phyloP scores from a whole-genome alignment of 1,140 invertebrate genomes.

The Metaphire vulgaris region DNA sequence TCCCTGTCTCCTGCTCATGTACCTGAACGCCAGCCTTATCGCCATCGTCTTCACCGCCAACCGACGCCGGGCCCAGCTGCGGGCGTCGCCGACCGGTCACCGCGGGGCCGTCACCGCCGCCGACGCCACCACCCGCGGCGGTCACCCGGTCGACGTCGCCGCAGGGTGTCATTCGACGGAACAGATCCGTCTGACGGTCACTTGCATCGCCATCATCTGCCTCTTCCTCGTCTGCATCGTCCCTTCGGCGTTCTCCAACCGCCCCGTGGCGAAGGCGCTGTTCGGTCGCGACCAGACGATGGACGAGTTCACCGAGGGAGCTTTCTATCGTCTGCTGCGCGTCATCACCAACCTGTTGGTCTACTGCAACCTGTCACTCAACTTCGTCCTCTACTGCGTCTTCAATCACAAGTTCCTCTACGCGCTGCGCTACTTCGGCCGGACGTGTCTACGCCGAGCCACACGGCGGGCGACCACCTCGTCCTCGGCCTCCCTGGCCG shows the following conservation, averaged over 20 bases:
- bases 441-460: background rate
- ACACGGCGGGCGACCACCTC: too few relatives aligned
- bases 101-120: background rate
- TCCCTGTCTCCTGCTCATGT: slow-evolving; percentile 36
- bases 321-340: slow-evolving; percentile 34
- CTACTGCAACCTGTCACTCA: slow-evolving; percentile 41
- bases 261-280: slow-evolving; percentile 37
- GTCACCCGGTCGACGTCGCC: slow-evolving; percentile 34
- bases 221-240: slow-evolving; percentile 44
- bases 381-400: slow-evolving; percentile 44
- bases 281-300: slow-evolving; percentile 34
- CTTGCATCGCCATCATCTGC: slow-evolving; percentile 43
- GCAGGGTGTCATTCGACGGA: slow-evolving; percentile 37
- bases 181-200: slow-evolving; percentile 40
- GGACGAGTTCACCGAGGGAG: slow-evolving; percentile 30
- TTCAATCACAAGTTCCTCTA: slow-evolving; percentile 42
- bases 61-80: slow-evolving; percentile 30
- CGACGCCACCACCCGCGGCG: background rate
- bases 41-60: slow-evolving; percentile 37
- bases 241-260: slow-evolving; percentile 41
- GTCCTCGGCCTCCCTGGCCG: too few relatives aligned
- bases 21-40: slow-evolving; percentile 39
- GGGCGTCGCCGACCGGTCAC: too few relatives aligned
- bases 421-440: background rate
- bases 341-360: slow-evolving; percentile 38